A percentile compares a stretch with the other conserved stretches of the same genome.
Evolutionary conservation across 2,113 vertebrate genomes (phyloP).

Genomic region (Ahaetulla prasina): DNA sequence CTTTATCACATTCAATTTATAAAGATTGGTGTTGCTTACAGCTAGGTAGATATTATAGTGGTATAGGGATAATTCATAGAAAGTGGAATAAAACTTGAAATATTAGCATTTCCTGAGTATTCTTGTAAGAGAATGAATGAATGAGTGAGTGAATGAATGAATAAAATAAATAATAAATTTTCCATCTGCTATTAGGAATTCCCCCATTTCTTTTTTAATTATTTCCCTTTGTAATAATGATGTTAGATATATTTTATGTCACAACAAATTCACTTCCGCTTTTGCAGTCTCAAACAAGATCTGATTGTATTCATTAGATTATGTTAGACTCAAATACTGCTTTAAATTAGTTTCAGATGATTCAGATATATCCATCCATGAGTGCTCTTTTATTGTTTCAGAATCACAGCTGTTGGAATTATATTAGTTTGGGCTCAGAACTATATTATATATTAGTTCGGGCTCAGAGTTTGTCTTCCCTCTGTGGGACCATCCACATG

Average conservation of each 20-base stretch:
- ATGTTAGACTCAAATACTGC: not conserved
- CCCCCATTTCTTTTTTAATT: not conserved
- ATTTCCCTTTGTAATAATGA: not conserved
- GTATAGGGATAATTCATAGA: not conserved
- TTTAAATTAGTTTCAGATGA: not conserved
- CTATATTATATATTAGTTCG: not conserved
- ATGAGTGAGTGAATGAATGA: not conserved
- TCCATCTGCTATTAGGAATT: not conserved
- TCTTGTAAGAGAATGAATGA: not conserved
- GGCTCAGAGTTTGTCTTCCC: not conserved
- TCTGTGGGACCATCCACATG: not conserved
- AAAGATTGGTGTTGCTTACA: not conserved
- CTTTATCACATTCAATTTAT: not conserved
- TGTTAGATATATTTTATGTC: not conserved
- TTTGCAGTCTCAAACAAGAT: not conserved
- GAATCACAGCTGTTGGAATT: not conserved
- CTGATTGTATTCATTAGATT: not conserved
- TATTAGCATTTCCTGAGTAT: not conserved
- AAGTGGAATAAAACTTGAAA: not conserved
- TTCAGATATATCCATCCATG: not conserved
- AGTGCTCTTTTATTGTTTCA: not conserved
- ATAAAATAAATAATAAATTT: not conserved
- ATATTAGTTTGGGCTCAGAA: not conserved
- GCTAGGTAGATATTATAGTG: not conserved
- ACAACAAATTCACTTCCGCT: not conserved